Conservation (phyloP, 2,113 vertebrate species). For the Leptosomus discolor region DNA sequence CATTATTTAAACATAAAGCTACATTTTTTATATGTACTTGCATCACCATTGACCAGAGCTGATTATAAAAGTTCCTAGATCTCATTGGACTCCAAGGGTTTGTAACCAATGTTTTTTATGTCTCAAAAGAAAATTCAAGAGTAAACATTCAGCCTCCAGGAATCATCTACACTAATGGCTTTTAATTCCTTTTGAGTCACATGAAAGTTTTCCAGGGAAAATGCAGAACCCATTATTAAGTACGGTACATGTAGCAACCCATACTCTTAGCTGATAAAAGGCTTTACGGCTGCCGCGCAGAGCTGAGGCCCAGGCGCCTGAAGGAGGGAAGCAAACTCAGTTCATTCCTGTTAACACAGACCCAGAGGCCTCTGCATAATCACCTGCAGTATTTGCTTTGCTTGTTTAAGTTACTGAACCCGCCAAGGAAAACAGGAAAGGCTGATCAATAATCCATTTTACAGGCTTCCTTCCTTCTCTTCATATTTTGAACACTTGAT, state of each 20-base stretch:
- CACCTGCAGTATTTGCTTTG: background rate
- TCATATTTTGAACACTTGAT: background rate
- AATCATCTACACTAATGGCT: background rate
- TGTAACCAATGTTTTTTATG: background rate
- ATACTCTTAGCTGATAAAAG: background rate
- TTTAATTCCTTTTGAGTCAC: background rate
- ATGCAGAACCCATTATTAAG: background rate
- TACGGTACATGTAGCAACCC: background rate
- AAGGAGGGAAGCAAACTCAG: background rate
- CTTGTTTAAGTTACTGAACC: background rate
- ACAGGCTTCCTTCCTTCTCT: background rate
- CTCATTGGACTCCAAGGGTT: background rate
- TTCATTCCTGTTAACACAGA: background rate
- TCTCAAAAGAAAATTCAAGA: background rate
- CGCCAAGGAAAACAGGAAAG: background rate
- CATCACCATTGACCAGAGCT: background rate
- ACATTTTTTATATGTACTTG: background rate
- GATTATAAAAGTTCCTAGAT: background rate
- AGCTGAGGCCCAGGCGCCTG: background rate
- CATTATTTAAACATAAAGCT: background rate
- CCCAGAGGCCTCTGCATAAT: fast-evolving
- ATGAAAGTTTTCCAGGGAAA: background rate
- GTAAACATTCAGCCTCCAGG: background rate
- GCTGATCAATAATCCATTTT: background rate
- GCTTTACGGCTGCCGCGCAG: fast-evolving